These are phyloP conservation scores for Enteromius thamalakanensis DNA, from an alignment of 2,797 vertebrate species.

Conservation along the genomic window DNA sequence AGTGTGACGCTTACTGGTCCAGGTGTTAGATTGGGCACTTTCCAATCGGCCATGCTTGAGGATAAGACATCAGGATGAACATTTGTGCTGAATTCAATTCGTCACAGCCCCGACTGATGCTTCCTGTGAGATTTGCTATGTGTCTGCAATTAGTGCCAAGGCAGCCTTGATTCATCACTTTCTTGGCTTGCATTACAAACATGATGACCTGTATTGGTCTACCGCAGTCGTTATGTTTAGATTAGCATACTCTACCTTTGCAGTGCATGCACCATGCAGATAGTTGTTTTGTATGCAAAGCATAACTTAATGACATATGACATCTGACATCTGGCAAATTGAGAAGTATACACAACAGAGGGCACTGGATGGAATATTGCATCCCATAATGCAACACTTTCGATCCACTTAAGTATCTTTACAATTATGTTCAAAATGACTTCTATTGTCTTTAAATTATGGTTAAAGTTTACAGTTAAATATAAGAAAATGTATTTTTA, in stretches of 20 bases:
- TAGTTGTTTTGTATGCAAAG: too few species aligned
- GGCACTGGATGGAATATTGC: background rate
- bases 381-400: background rate
- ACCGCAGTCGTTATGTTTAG: background rate
- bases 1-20: constrained; percentile 49
- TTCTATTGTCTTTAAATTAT: background rate
- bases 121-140: background rate
- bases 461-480: background rate
- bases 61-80: constrained; percentile 1
- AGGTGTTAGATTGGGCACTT: constrained; percentile 34
- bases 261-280: background rate
- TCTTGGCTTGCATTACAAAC: background rate
- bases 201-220: constrained; percentile 7
- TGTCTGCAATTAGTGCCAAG: constrained; percentile 17
- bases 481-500: background rate
- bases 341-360: background rate
- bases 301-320: too few species aligned
- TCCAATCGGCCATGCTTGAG: constrained; percentile 3
- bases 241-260: background rate
- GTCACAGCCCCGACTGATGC: background rate
- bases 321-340: too few species aligned
- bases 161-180: constrained; percentile 14
- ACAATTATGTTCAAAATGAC: background rate
- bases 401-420: too few species aligned
- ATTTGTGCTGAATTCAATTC: background rate